Evolutionary conservation across 35 echinoderm and acorn worm genomes (phyloP).

Genomic region (Nesometra sesokonis): DNA sequence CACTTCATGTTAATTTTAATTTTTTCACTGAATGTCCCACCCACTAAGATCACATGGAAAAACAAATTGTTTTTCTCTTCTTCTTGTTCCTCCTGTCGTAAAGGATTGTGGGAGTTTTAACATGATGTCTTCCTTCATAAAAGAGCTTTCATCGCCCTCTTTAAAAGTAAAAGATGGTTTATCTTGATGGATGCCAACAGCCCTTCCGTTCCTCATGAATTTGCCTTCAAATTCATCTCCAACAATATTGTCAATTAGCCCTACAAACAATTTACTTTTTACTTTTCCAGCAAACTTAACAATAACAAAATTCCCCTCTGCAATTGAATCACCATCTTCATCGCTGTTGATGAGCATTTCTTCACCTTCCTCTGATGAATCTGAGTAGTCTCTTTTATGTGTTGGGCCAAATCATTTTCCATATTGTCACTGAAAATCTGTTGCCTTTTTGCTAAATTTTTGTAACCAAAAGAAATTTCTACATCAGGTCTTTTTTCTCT

Average conservation of each 20-base stretch:
- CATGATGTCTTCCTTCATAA: too few species aligned
- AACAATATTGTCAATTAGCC: constrained; percentile 7
- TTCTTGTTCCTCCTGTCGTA: too few species aligned
- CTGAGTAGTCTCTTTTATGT: constrained; percentile 17
- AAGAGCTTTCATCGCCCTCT: too few species aligned
- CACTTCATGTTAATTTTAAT: too few species aligned
- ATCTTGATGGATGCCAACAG: too few species aligned
- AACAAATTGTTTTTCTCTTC: too few species aligned
- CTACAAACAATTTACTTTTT: constrained; percentile 3
- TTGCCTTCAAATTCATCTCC: constrained; percentile 6
- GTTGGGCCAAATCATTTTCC: constrained; percentile 4
- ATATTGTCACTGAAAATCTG: constrained; percentile 21
- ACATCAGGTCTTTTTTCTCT: too few species aligned
- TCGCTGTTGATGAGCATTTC: constrained; percentile 14
- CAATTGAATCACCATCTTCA: constrained; percentile 12
- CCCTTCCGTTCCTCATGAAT: constrained; percentile 9
- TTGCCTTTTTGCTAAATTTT: constrained; percentile 2
- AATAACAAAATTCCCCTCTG: constrained; percentile 12
- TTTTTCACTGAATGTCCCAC: too few species aligned
- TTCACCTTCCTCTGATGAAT: too few species aligned
- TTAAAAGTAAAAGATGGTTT: too few species aligned
- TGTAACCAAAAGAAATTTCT: constrained; percentile 21
- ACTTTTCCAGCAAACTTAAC: constrained; percentile 9
- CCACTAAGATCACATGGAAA: too few species aligned
- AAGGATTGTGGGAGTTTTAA: too few species aligned